Evolutionary conservation across 2,888 invertebrate species (phyloP).

Genomic region (Spisula subtruncata): DNA sequence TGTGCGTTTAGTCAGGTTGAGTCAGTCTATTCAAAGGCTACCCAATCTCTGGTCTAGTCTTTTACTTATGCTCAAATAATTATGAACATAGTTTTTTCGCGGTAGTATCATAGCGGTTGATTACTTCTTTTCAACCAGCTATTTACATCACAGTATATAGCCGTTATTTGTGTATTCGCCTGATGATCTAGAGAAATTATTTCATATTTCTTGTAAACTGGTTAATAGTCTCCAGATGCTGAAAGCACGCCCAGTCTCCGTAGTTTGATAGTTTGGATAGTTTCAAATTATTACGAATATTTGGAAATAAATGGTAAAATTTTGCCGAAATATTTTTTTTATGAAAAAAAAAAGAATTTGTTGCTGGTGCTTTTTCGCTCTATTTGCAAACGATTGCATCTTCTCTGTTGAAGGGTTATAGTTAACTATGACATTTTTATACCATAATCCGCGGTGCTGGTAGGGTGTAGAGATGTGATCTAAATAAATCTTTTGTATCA

Average conservation of each 20-base stretch:
- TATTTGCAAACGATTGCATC: not conserved
- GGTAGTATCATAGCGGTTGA: conserved; percentile 34
- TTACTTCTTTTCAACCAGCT: conserved; percentile 32
- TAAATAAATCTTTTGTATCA: conserved; percentile 32
- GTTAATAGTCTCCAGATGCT: conserved; percentile 50
- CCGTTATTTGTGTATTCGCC: conserved; percentile 36
- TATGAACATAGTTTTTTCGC: conserved; percentile 18
- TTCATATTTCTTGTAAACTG: conserved; percentile 40
- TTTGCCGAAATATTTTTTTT: not conserved
- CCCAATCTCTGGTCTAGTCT: not conserved
- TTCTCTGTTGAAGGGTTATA: conserved; percentile 3
- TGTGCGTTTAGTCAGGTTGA: not conserved
- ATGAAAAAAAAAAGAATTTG: not conserved
- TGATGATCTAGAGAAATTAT: conserved; percentile 34
- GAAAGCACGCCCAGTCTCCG: conserved; percentile 44
- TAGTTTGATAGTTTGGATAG: conserved; percentile 46
- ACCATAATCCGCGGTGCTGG: conserved; percentile 18
- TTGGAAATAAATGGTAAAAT: conserved; percentile 43
- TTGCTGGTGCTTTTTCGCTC: not conserved
- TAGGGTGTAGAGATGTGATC: conserved; percentile 34
- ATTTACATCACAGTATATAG: conserved; percentile 34
- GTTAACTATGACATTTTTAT: conserved; percentile 36
- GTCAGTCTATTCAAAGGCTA: not conserved
- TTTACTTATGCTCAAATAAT: conserved; percentile 19
- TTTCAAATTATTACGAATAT: conserved; percentile 47